Evolutionary conservation across 2,888 invertebrate species (phyloP), one percentile per base, ranked within the genome.

Genomic region (Drosophila barbarae): DNA sequence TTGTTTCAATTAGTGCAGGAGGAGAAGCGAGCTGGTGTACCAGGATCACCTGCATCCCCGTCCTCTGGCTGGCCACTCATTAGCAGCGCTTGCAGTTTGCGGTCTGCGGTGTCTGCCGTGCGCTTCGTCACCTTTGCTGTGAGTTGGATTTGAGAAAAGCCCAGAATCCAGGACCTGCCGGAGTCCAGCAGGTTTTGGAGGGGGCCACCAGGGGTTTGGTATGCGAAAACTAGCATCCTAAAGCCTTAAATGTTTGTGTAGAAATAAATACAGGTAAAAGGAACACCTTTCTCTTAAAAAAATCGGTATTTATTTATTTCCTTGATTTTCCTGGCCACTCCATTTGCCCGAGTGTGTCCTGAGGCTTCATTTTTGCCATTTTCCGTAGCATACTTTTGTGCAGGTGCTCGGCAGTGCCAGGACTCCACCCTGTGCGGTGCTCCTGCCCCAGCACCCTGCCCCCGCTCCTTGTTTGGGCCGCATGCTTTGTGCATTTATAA

Each of bases 401-500:
- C 61, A 68, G 34, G 30, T 18, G 23, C 47, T 5, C 21, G 51
- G 50, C 55, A 32, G 41, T 34, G 28, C 21, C 28, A 30, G 30
- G 30, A 30, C 46, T 10, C 36, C 2, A 13, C 38, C 6, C 10
- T 41, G 35, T 32, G 41, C 52, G n/a, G 21, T 12, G 21, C 10
- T 23, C 44, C 23, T 41, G 26, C 23, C 23, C 28, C 3, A 21
- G 26, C 41, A 30, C 30, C 36, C 3, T 6, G 3, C 13, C n/a
- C 7, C 42, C 23, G 21, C 53, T 30, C 46, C 23, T 49, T 34
- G 41, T 42, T 47, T 28, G 21, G 34, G 30, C 30, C 51, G 61
- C 64, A 50, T 76, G 74, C 86, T 84, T 86, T 86, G 83, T 84
- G 86, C 86, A 84, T 84, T 80, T 77, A 75, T 83, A 84, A 86